A percentile compares a stretch with the other conserved stretches of the same genome.
phyloP scores from a whole-genome alignment of 2,113 vertebrate species.

The Acrocephalus kingi region DNA sequence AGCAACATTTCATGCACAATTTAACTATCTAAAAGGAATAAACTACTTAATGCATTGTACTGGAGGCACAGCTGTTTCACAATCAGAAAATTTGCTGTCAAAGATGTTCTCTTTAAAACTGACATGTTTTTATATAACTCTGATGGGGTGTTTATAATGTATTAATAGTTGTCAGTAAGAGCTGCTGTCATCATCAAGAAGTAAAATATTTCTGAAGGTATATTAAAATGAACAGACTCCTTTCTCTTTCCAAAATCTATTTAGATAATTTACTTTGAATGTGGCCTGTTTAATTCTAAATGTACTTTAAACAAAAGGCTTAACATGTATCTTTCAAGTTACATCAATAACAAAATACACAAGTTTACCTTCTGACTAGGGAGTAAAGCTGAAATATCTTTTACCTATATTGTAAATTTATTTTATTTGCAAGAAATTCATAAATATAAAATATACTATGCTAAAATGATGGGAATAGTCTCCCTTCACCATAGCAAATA shows the following conservation, averaged over 20 bases:
- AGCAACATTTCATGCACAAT: conserved; percentile 99
- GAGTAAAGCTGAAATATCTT: conserved; percentile 13
- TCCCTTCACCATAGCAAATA: not conserved
- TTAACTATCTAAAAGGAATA: conserved; percentile 99
- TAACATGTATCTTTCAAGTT: conserved; percentile 50
- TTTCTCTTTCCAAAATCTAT: conserved; percentile 78
- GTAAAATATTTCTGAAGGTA: conserved; percentile 88
- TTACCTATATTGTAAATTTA: not conserved
- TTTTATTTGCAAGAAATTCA: conserved; percentile 1
- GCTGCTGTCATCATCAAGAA: conserved; percentile 90
- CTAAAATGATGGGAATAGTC: not conserved
- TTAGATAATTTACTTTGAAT: conserved; percentile 78
- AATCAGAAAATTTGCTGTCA: conserved; percentile 96
- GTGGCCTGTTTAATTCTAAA: conserved; percentile 67
- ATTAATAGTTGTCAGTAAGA: conserved; percentile 95
- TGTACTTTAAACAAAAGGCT: conserved; percentile 71
- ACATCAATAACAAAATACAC: conserved; percentile 52
- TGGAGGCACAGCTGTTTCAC: conserved; percentile 99
- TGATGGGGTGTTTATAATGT: conserved; percentile 99
- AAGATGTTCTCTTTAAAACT: conserved; percentile 90
- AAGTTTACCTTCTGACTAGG: not conserved
- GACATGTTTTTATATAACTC: conserved; percentile 99
- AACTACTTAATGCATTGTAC: conserved; percentile 99
- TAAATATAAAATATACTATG: not conserved
- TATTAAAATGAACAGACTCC: conserved; percentile 80